These are phyloP conservation scores for Cyprinodon diabolis DNA, from an alignment of 2,797 vertebrate genomes.

Conservation along the genomic window DNA sequence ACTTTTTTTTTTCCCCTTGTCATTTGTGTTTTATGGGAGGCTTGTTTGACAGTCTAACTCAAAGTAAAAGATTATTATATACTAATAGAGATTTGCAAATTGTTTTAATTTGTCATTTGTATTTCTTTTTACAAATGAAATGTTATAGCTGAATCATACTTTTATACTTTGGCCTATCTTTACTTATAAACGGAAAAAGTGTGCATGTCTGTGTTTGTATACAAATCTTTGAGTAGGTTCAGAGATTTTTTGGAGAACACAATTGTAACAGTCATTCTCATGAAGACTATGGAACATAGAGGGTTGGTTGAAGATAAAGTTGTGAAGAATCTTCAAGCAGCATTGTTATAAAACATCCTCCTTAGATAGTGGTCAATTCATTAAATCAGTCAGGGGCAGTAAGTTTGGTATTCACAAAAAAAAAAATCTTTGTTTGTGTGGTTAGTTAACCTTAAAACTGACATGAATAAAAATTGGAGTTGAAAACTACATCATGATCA, in stretches of 20 bases:
- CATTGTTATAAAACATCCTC: neutral
- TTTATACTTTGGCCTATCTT: no score
- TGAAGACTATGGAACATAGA: neutral
- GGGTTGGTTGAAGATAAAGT: neutral
- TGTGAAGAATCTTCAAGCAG: neutral
- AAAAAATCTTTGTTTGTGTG: constrained; percentile 14
- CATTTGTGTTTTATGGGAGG: no score
- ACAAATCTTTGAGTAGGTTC: no score
- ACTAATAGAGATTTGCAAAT: no score
- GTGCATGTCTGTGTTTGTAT: no score
- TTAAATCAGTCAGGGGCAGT: neutral
- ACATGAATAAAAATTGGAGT: constrained; percentile 44
- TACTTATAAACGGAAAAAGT: no score
- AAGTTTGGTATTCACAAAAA: constrained; percentile 41
- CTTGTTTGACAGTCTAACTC: no score
- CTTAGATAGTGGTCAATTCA: neutral
- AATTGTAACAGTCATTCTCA: neutral
- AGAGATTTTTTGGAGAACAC: constrained; percentile 5
- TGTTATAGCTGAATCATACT: no score
- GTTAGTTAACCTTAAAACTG: constrained; percentile 30
- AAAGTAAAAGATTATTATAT: no score
- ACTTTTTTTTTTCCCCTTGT: no score
- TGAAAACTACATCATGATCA: constrained; percentile 43
- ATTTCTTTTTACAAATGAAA: no score
- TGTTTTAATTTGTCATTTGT: no score